phyloP scores from a whole-genome alignment of 2,888 invertebrate species.

The Yponomeuta sedellus region DNA sequence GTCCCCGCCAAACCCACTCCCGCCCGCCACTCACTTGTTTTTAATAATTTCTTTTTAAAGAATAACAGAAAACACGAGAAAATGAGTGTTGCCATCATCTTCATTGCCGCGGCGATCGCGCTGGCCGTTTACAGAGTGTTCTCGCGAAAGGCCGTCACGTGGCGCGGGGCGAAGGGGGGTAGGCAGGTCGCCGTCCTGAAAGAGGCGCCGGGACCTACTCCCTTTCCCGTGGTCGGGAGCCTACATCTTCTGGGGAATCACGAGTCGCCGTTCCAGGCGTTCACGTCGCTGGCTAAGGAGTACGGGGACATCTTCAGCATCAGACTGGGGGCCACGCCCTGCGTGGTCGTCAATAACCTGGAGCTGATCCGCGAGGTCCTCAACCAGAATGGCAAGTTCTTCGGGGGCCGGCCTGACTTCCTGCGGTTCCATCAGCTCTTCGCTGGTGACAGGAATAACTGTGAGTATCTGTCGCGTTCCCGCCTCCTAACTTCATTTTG shows the following conservation, averaged over 20 bases:
- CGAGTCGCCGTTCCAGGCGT: constrained; percentile 83
- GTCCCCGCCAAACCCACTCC: constrained; percentile 47
- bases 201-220: constrained; percentile 80
- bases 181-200: constrained; percentile 35
- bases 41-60: constrained; percentile 44
- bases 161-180: constrained; percentile 38
- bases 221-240: constrained; percentile 82
- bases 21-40: constrained; percentile 30
- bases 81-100: constrained; percentile 57
- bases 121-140: constrained; percentile 50
- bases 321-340: constrained; percentile 80
- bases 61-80: constrained; percentile 31
- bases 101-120: constrained; percentile 36
- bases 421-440: constrained; percentile 87
- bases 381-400: constrained; percentile 86
- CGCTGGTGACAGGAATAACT: constrained; percentile 90
- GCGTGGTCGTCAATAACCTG: constrained; percentile 85
- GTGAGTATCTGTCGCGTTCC: constrained; percentile 76
- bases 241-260: constrained; percentile 80
- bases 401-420: constrained; percentile 90
- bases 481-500: too few species aligned
- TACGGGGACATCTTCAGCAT: constrained; percentile 86
- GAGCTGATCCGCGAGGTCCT: constrained; percentile 84
- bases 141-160: constrained; percentile 36
- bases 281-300: constrained; percentile 79